Base-by-base conservation (phyloP, 2,797 vertebrate genomes). In the Pantherophis vulpinus region DNA sequence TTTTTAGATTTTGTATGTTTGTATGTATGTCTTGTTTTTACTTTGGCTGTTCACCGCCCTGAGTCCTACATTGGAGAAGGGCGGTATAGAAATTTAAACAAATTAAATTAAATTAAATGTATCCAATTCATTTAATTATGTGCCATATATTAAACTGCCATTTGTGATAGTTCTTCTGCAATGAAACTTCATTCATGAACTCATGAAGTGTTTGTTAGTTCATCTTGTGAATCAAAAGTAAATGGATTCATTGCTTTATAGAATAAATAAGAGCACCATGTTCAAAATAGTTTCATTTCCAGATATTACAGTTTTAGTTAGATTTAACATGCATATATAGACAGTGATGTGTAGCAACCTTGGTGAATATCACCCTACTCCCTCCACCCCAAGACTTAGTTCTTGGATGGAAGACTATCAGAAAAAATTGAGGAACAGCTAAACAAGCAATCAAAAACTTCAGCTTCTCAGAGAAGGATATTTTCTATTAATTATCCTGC, bases 141-240 rank as follows among this genome's bases (percentile, higher is more conserved):
- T 16, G 51, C 87, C 93, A 27, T 91, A 93, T 92, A 25, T 59
- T 29, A 16, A 20, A 4, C 54, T 0, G 0, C 74, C 87, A 90
- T 93, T 93, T 94, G 89, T 32, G 5, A 27, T 47, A 18, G 92
- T 58, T 25, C 92, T 93, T 47, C 74, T 59, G 94, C 92, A 95
- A 91, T 91, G 54, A 66, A 60, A 87, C 47, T 70, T 16, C 25
- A 94, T 89, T 20, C 10, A 13, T 70, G 14, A 70, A 55, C 27
- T 14, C 29, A 32, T 47, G 42, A 59, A 74, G 14, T 70, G n/a
- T 29, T 37, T 89, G 58, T 89, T 60, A 37, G 18, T 60, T 89
- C 5, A 37, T 5, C 20, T 18, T 27, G 16, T 0, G 83, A 91
- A 93, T 63, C 61, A 9, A 66, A 91, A 86, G 66, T 20, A 55